These are phyloP conservation scores for Microplitis manilae DNA, from an alignment of 2,888 invertebrate species.

Conservation along the genomic window DNA sequence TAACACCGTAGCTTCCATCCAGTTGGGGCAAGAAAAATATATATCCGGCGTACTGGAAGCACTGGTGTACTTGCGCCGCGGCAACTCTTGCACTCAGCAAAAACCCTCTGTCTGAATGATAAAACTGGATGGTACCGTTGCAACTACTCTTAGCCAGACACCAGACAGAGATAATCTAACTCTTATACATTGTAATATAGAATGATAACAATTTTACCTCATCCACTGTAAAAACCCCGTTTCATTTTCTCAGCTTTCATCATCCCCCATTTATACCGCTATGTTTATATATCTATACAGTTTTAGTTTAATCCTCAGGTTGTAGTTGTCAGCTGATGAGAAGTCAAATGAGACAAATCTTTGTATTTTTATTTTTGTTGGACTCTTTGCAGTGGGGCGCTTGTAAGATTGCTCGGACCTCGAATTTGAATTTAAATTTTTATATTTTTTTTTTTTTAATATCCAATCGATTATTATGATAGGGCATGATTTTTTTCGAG, in stretches of 20 bases:
- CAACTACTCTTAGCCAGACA: not conserved
- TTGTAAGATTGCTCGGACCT: too few species aligned
- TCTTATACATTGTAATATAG: constrained; percentile 2
- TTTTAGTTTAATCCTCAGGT: not conserved
- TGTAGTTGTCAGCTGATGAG: not conserved
- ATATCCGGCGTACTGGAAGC: not conserved
- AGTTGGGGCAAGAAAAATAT: constrained; percentile 38
- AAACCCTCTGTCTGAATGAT: constrained; percentile 26
- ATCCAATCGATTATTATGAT: too few species aligned
- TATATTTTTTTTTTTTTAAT: too few species aligned
- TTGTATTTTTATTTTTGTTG: not conserved
- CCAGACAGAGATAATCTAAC: not conserved
- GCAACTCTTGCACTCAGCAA: not conserved
- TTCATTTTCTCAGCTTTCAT: not conserved
- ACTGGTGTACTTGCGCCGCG: too few species aligned
- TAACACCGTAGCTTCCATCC: constrained; percentile 32
- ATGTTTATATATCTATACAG: not conserved
- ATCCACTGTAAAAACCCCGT: not conserved
- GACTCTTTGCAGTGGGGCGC: too few species aligned
- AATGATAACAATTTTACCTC: not conserved
- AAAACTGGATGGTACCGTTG: constrained; percentile 20
- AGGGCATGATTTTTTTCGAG: too few species aligned
- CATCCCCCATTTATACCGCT: not conserved
- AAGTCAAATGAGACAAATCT: not conserved
- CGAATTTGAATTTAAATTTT: too few species aligned